Base-by-base conservation (phyloP, 1,140 invertebrate species). In the Drosophila jambulina region DNA sequence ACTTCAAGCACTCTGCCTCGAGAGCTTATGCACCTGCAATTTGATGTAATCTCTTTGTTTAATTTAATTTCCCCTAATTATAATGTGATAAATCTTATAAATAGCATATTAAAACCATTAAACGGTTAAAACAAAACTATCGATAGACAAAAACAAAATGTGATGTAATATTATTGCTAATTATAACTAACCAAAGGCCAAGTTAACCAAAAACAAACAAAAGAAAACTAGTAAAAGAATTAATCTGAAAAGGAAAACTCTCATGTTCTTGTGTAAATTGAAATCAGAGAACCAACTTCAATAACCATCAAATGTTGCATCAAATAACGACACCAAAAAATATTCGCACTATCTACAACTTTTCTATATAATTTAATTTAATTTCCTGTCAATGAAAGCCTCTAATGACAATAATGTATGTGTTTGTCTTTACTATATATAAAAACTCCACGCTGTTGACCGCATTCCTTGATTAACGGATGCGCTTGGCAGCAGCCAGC, bases 121-220 rank as follows among this genome's bases (percentile, higher is more conserved):
- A 81, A 75, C 32, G 64, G 69, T 64, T 63, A 72, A 65, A 53
- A 46, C 51, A 65, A 54, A 62, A 63, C 42, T 53, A 27, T 51
- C 65, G 27, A 67, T 70, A 70, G 67, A 38, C 54, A 53, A 77
- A 80, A 65, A 49, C 23, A 48, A 69, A 59, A 90, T 91, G 78
- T 91, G 84, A 91, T 80, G 79, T 91, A 90, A 91, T 90, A 84
- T 76, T 87, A 82, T 84, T 86, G 82, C 90, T 91, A 91, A 91
- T 87, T 91, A 88, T 75, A 92, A 92, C 91, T 92, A 92, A 92
- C 91, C 86, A 92, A 92, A 92, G 91, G 91, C 91, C 91, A 92
- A 92, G 91, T 92, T 92, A 92, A 92, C 91, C 85, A 92, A 88
- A 88, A 67, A 79, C 45, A 82, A 77, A 72, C 60, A 84, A 65